Percentiles rank a stretch among this genome's conserved stretches.
Conservation (phyloP, 2,797 vertebrate species). For the Natrix natrix region DNA sequence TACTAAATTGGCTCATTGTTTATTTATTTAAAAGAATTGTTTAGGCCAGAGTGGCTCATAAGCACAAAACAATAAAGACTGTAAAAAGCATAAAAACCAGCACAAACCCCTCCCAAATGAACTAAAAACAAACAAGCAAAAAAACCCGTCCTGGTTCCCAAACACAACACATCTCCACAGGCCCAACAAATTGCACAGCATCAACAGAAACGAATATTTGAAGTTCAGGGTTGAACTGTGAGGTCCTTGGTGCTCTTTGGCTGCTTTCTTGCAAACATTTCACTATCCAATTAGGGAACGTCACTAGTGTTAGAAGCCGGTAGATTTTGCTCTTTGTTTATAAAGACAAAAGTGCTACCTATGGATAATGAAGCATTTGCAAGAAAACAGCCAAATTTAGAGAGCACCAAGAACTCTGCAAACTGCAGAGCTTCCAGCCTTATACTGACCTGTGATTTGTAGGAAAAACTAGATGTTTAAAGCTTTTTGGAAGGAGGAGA, state of each 20-base stretch:
- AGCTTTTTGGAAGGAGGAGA: neutral
- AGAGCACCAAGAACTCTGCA: neutral
- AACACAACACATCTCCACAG: neutral
- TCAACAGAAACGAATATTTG: neutral
- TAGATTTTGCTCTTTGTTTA: neutral
- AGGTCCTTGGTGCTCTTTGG: neutral
- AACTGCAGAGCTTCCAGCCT: neutral
- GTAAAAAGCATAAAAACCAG: neutral
- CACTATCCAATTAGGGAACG: neutral
- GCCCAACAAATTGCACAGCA: neutral
- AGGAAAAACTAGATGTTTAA: neutral
- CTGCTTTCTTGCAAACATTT: neutral
- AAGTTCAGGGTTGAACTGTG: neutral
- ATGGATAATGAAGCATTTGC: neutral
- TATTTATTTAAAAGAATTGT: neutral
- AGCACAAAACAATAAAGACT: neutral
- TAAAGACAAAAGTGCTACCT: neutral
- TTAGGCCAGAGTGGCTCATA: neutral
- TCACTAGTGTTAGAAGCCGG: neutral
- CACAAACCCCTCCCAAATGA: neutral
- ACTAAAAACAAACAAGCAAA: neutral
- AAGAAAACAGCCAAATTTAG: neutral
- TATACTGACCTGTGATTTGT: neutral
- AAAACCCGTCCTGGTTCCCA: neutral
- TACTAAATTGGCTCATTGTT: neutral